Evolutionary conservation across 2,888 invertebrate species (phyloP).

Genomic region (Napeogenes inachia): DNA sequence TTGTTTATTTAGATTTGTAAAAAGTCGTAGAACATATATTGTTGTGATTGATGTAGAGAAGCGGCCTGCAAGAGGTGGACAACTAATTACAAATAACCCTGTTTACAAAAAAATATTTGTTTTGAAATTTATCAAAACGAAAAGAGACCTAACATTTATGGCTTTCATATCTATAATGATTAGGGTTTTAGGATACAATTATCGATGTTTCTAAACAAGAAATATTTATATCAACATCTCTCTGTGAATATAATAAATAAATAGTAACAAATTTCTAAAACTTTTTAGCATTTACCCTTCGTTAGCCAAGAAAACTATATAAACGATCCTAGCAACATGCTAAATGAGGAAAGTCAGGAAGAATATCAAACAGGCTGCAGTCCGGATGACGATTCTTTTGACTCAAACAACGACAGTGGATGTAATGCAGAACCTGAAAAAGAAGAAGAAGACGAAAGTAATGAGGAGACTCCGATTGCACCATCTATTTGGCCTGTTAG

Average conservation of each 20-base stretch:
- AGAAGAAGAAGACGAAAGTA: neutral
- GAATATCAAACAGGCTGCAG: no score
- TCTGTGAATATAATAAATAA: no score
- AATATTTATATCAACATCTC: no score
- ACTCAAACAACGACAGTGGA: no score
- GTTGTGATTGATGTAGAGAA: no score
- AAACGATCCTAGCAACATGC: neutral
- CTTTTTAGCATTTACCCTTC: neutral
- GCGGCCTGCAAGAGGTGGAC: no score
- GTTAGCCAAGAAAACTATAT: no score
- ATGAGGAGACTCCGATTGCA: neutral
- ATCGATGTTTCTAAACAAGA: no score
- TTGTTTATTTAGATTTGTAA: no score
- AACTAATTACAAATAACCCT: no score
- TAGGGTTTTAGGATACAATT: conserved; percentile 8
- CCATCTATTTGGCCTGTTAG: neutral
- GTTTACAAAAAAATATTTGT: no score
- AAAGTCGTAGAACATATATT: no score
- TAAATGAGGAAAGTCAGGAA: neutral
- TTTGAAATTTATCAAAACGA: neutral
- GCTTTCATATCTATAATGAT: conserved; percentile 20
- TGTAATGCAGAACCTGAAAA: neutral
- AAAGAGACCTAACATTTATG: conserved; percentile 20
- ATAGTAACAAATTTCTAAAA: neutral
- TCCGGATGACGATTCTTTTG: neutral